phyloP scores from a whole-genome alignment of 2,113 vertebrate species.

The Typhlomys cinereus region DNA sequence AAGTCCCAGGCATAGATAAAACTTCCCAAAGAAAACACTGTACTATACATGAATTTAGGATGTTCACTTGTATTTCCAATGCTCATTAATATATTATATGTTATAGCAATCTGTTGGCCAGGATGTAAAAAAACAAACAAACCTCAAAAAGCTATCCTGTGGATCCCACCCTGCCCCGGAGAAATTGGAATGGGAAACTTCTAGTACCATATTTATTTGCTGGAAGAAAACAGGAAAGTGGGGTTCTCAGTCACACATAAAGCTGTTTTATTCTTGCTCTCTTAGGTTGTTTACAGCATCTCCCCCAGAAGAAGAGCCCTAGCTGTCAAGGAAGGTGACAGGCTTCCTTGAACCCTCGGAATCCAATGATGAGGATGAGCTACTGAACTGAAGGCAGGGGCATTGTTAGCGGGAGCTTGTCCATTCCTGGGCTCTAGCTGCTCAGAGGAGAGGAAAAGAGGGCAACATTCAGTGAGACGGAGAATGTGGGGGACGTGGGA shows the following conservation, averaged over 20 bases:
- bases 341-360: constrained; percentile 68
- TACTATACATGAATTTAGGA: background rate
- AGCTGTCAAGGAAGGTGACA: background rate
- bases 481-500: background rate
- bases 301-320: constrained; percentile 77
- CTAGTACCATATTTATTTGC: background rate
- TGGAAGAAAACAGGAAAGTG: constrained; percentile 46
- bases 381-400: background rate
- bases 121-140: background rate
- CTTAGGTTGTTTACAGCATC: constrained; percentile 73
- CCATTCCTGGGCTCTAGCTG: background rate
- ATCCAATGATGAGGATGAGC: background rate
- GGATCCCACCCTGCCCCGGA: background rate
- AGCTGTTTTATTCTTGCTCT: constrained; percentile 83
- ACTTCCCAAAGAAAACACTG: background rate
- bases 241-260: constrained; percentile 72
- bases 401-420: background rate
- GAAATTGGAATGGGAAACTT: background rate
- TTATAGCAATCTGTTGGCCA: rapidly evolving
- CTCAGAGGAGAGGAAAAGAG: background rate
- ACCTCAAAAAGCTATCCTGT: too few species aligned
- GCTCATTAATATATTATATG: background rate
- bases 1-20: background rate
- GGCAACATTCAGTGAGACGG: background rate
- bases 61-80: background rate